A percentile compares a stretch with the other conserved stretches of the same genome.
These are phyloP conservation scores for Podabrus alpinus DNA, from an alignment of 2,888 invertebrate genomes.

Conservation along the genomic window DNA sequence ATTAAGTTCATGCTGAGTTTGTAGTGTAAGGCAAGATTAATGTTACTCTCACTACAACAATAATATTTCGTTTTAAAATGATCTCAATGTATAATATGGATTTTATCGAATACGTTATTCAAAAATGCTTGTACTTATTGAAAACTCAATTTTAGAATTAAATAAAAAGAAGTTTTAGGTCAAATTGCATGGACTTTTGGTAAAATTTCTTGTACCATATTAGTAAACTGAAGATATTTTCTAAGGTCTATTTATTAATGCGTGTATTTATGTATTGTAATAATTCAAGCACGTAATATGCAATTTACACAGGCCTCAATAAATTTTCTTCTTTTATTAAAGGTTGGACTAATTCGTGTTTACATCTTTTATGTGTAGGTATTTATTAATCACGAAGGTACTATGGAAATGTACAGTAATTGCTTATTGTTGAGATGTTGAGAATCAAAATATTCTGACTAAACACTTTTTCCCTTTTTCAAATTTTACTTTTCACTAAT, in stretches of 20 bases:
- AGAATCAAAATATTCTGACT: neutral
- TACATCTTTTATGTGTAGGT: neutral
- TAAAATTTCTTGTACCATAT: neutral
- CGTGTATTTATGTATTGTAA: neutral
- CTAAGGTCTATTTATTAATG: neutral
- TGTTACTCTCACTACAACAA: neutral
- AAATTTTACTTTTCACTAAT: neutral
- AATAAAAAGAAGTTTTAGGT: neutral
- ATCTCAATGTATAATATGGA: slow-evolving; percentile 7
- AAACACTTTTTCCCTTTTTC: neutral
- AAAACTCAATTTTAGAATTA: neutral
- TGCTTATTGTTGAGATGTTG: neutral
- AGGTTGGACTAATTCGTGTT: neutral
- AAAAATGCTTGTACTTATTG: neutral
- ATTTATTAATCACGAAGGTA: neutral
- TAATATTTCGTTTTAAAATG: slow-evolving; percentile 3
- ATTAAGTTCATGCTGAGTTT: neutral
- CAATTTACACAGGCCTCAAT: neutral
- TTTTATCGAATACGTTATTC: neutral
- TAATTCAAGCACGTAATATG: neutral
- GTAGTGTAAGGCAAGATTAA: neutral
- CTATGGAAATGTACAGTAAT: neutral
- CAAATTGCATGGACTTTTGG: neutral
- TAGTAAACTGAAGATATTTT: neutral
- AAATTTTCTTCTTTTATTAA: neutral